A percentile compares a stretch with the other conserved stretches of the same genome.
Conservation (phyloP, 92 coral and sea anemone species). For the Palythoa grandis region DNA sequence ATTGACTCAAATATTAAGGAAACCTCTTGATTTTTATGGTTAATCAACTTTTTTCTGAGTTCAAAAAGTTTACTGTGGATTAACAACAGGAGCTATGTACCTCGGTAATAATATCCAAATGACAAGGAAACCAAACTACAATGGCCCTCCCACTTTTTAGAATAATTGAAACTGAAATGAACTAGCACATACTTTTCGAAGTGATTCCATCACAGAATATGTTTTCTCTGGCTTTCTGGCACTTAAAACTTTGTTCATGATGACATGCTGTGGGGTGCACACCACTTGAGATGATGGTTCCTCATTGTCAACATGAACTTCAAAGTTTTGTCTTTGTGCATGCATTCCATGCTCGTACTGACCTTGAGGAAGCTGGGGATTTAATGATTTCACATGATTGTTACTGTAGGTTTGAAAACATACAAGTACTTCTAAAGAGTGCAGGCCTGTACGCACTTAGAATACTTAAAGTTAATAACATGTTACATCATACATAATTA, state of each 20-base stretch:
- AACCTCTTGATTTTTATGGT: no score
- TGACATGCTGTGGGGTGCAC: conserved; percentile 60
- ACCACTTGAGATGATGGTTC: conserved; percentile 49
- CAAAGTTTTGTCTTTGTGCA: conserved; percentile 62
- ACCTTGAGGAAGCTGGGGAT: conserved; percentile 8
- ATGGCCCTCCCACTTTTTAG: neutral
- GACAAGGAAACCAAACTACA: no score
- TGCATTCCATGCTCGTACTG: neutral
- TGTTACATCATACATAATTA: no score
- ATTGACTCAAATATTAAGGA: no score
- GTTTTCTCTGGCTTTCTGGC: conserved; percentile 76
- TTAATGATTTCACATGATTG: neutral
- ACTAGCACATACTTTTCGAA: conserved; percentile 50
- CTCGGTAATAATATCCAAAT: no score
- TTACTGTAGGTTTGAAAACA: no score
- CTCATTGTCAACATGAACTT: conserved; percentile 84
- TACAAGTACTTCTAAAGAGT: no score
- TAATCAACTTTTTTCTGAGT: no score
- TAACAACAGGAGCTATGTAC: no score
- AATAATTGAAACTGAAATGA: neutral
- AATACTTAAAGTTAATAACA: no score
- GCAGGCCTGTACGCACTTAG: no score
- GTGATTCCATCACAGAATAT: conserved; percentile 67
- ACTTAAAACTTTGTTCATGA: conserved; percentile 86
- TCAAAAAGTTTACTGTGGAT: no score